These are phyloP conservation scores for Drosophila pseudoobscura DNA, from an alignment of 1,140 invertebrate species.

Conservation along the genomic window DNA sequence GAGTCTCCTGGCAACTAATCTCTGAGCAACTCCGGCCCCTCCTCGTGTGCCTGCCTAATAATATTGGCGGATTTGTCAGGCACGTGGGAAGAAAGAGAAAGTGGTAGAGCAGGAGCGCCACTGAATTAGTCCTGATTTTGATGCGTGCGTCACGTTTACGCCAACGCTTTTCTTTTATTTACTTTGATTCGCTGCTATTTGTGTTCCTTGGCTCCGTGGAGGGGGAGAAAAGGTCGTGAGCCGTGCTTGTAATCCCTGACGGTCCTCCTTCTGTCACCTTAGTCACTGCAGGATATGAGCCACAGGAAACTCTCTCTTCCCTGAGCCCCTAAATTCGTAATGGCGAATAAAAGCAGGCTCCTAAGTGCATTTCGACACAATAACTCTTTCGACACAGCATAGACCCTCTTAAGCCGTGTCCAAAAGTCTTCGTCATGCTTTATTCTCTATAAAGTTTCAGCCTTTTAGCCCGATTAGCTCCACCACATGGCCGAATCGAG, in stretches of 20 bases:
- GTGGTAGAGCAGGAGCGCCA: constrained; percentile 9
- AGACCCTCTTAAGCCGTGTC: too few relatives aligned
- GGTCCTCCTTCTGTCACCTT: too few relatives aligned
- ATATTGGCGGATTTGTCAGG: constrained; percentile 37
- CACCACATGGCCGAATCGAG: neutral
- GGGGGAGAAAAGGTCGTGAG: too few relatives aligned
- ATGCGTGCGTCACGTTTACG: constrained; percentile 54
- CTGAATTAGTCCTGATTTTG: constrained; percentile 63
- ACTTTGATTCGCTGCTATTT: neutral
- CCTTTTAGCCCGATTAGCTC: neutral
- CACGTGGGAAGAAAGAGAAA: constrained; percentile 42
- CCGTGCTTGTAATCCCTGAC: too few relatives aligned
- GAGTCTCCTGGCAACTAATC: constrained; percentile 38
- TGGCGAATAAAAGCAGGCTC: too few relatives aligned
- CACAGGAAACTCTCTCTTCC: too few relatives aligned
- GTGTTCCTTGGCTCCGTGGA: constrained; percentile 17
- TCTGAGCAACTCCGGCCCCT: neutral
- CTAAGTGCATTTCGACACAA: too few relatives aligned
- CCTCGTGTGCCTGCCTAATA: constrained; percentile 38
- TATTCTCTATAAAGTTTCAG: too few relatives aligned
- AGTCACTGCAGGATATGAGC: too few relatives aligned
- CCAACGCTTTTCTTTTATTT: constrained; percentile 1
- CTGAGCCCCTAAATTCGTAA: too few relatives aligned
- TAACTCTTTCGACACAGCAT: too few relatives aligned
- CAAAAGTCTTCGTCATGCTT: too few relatives aligned